Conservation (phyloP, 1,140 invertebrate genomes). For the Ganaspis sp. region DNA sequence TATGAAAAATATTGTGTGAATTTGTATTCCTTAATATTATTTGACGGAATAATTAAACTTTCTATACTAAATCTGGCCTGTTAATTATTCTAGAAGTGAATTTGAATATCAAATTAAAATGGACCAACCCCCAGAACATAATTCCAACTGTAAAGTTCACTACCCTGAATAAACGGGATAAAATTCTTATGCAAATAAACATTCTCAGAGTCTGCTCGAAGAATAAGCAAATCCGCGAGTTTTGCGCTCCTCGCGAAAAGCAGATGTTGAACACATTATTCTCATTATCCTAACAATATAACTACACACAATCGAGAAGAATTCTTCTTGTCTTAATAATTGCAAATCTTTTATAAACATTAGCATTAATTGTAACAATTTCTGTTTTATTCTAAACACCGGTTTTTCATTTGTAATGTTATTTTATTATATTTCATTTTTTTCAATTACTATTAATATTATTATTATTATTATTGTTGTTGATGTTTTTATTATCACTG, state of each 20-base stretch:
- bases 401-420: too few species aligned
- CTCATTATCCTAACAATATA: background rate
- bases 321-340: background rate
- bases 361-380: background rate
- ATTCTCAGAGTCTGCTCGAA: background rate
- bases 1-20: too few species aligned
- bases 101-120: background rate
- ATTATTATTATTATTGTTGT: too few species aligned
- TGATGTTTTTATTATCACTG: too few species aligned
- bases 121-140: background rate
- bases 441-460: too few species aligned
- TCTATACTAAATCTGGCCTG: background rate
- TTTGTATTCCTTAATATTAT: too few species aligned
- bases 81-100: background rate
- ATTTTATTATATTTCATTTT: too few species aligned
- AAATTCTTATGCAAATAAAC: slow-evolving; percentile 25
- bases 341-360: background rate
- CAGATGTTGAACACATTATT: slow-evolving; percentile 22
- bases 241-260: background rate
- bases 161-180: slow-evolving; percentile 21
- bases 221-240: slow-evolving; percentile 2
- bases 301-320: background rate
- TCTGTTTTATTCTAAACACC: too few species aligned
- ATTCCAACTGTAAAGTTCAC: background rate
- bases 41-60: background rate